Evolutionary conservation across 1,140 invertebrate species (phyloP), one percentile per base, ranked within the genome.

Genomic region (Sesamia nonagrioides): DNA sequence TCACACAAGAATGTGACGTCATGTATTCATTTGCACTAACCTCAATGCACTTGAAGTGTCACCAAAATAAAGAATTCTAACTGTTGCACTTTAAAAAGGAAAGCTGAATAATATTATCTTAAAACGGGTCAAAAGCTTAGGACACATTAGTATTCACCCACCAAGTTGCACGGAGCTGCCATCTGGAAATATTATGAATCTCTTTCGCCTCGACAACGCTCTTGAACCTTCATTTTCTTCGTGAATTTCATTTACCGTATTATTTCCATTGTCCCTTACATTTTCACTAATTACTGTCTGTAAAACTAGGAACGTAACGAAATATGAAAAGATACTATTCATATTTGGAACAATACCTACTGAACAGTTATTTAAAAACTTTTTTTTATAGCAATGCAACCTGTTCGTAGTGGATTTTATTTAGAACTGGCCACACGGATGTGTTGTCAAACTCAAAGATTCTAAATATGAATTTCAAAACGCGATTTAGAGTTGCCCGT

Each of bases 171-270:
- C 96, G 63, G 97, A 97, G 78, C 97, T 97, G 74, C 97, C 97
- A 89, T 97, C 97, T 17, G 97, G 97, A 93, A 97, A 98, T 82
- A 97, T 95, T 79, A 98, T 95, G 95, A 97, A 97, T 82, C 97
- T 96, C 86, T 96, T 97, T 86, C 95, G 96, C 82, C 97, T 96
- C 7, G 96, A 96, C 83, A 97, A 89, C 77, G 95, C 79, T 68
- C 82, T 90, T 60, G 86, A 80, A 77, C 76, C 81, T 80, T 82
- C 79, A 80, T 89, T 90, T 77, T 78, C 77, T 35, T 79, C 83
- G 15, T 76, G 82, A 78, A 77, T 78, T 68, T 85, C 82, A 79
- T 78, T 83, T 69, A 42, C 15, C 61, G 68, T 82, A 54, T 79
- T 82, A 76, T 86, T 82, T 72, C 37, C 50, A 81, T 81, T 83